Percentiles rank a stretch among this genome's conserved stretches.
These are phyloP conservation scores for Phocoena sinus DNA, from an alignment of 2,113 vertebrate genomes.

Conservation along the genomic window DNA sequence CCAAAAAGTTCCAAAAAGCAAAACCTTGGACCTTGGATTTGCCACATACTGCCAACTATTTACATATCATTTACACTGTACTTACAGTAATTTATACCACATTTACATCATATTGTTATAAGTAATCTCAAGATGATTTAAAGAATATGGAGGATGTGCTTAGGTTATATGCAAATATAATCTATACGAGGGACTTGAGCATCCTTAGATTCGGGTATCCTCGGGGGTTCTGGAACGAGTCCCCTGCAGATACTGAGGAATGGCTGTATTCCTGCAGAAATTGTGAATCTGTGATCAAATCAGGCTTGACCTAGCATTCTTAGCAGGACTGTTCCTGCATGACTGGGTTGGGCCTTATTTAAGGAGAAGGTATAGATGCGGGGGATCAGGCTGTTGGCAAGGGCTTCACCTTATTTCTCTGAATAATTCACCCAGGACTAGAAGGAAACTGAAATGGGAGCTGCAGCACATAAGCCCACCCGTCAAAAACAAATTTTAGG, in stretches of 20 bases:
- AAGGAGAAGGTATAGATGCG: not conserved
- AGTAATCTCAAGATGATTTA: not conserved
- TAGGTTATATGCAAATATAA: not conserved
- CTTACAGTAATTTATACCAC: not conserved
- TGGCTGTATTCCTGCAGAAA: conserved; percentile 39
- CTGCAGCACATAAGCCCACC: not conserved
- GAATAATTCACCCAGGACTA: not conserved
- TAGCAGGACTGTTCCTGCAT: not conserved
- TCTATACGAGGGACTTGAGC: not conserved
- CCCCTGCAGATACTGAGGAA: not conserved
- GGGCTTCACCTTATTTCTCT: not conserved
- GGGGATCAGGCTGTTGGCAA: not conserved
- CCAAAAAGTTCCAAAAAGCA: not conserved
- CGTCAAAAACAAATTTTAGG: not conserved
- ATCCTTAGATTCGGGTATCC: not conserved
- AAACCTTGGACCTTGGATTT: not conserved
- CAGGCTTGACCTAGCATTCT: not conserved
- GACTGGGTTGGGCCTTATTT: not conserved
- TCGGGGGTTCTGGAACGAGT: not conserved
- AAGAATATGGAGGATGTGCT: not conserved
- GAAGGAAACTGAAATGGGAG: not conserved
- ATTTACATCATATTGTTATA: not conserved
- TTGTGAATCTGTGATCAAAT: conserved; percentile 26
- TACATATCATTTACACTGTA: not conserved
- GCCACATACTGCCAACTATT: not conserved